Conservation (phyloP, 1,140 invertebrate genomes). For the Brachionus paranguensis region DNA sequence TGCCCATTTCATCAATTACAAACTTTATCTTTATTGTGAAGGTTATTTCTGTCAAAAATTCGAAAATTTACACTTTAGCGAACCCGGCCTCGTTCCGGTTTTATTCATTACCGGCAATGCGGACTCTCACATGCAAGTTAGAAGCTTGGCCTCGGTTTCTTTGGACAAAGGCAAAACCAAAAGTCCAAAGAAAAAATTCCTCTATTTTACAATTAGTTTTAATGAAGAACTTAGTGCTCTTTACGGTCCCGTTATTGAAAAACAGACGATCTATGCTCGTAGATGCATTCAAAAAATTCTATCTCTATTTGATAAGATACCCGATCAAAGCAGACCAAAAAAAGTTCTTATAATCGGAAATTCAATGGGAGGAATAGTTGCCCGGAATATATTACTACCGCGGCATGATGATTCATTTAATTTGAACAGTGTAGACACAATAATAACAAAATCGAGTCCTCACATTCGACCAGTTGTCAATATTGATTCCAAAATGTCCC, state of each 20-base stretch:
- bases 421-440: not conserved
- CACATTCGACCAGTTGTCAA: slow-evolving; percentile 22
- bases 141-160: slow-evolving; percentile 33
- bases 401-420: not conserved
- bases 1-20: slow-evolving; percentile 2
- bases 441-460: slow-evolving; percentile 26
- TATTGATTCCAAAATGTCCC: not conserved
- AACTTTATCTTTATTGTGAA: slow-evolving; percentile 38
- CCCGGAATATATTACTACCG: not conserved
- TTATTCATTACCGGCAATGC: slow-evolving; percentile 40
- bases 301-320: not conserved
- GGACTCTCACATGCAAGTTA: slow-evolving; percentile 32
- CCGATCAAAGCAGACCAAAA: not conserved
- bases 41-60: slow-evolving; percentile 30
- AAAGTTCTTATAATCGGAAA: slow-evolving; percentile 35
- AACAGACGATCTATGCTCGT: slow-evolving; percentile 16
- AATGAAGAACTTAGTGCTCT: slow-evolving; percentile 40
- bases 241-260: slow-evolving; percentile 7
- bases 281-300: slow-evolving; percentile 18
- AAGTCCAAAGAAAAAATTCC: not conserved
- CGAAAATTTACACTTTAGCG: not conserved
- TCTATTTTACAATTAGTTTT: slow-evolving; percentile 35
- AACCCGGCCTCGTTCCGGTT: not conserved
- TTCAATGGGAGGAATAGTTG: slow-evolving; percentile 38
- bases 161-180: not conserved